These are phyloP conservation scores for Anoplopoma fimbria DNA, from an alignment of 2,113 vertebrate species.

Conservation along the genomic window DNA sequence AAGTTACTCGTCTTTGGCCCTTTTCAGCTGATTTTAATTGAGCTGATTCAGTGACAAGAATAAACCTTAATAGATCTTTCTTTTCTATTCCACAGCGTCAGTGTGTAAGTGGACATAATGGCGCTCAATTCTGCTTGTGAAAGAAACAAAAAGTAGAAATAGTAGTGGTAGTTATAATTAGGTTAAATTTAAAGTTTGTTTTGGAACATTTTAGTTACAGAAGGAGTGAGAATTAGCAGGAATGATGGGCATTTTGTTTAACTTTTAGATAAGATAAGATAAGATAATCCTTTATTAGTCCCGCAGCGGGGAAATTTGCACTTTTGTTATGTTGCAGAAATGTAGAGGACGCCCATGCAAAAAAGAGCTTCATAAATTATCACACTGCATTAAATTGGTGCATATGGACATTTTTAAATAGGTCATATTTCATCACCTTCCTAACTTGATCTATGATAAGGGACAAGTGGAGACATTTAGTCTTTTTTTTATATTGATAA, in stretches of 20 bases:
- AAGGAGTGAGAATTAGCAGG: background rate
- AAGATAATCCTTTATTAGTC: no score
- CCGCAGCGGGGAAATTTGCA: no score
- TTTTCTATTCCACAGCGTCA: background rate
- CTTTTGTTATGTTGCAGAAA: background rate
- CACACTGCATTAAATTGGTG: background rate
- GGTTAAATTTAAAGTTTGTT: no score
- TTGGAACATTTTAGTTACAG: background rate
- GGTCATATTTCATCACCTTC: background rate
- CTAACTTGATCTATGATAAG: background rate
- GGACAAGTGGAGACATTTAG: background rate
- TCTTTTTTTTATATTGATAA: background rate
- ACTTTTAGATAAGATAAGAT: no score
- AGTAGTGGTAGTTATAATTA: background rate
- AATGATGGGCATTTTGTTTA: background rate
- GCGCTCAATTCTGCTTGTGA: background rate
- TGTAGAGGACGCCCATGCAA: background rate
- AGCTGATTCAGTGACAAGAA: background rate
- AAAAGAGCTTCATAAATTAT: background rate
- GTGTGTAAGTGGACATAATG: background rate
- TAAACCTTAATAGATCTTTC: background rate
- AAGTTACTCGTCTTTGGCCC: background rate
- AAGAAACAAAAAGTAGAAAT: background rate
- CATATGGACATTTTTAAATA: background rate
- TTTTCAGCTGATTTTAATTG: slow-evolving; percentile 1